phyloP scores from a whole-genome alignment of 2,888 invertebrate genomes.

The Drosophila phalerata region DNA sequence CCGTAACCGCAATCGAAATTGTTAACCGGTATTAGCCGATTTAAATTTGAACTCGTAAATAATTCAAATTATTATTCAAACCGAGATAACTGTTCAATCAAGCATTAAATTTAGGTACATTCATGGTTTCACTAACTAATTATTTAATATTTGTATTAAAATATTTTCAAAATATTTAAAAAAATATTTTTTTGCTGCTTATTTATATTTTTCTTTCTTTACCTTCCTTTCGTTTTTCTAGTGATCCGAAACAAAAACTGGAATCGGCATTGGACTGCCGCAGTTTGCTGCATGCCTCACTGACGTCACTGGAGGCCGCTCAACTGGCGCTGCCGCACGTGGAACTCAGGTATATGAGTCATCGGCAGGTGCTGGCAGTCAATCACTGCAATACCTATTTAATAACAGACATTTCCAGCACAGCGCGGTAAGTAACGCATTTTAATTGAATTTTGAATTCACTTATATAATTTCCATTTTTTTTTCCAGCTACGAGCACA shows the following conservation, averaged over 20 bases:
- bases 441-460: background rate
- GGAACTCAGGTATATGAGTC: conserved; percentile 83
- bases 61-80: no score
- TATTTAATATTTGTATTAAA: no score
- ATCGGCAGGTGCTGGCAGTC: conserved; percentile 84
- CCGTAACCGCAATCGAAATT: no score
- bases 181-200: no score
- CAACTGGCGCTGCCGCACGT: conserved; percentile 84
- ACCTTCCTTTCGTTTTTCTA: conserved; percentile 38
- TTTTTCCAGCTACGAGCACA: conserved; percentile 81
- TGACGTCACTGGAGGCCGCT: conserved; percentile 83
- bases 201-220: background rate
- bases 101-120: no score
- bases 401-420: conserved; percentile 84
- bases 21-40: no score
- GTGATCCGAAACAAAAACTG: conserved; percentile 81
- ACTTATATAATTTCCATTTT: no score
- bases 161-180: no score
- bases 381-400: conserved; percentile 84
- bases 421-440: conserved; percentile 67
- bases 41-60: no score
- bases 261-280: conserved; percentile 82
- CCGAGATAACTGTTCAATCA: no score
- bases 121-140: no score
- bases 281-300: conserved; percentile 81